A percentile compares a stretch with the other conserved stretches of the same genome.
These are phyloP conservation scores for Andrena fulva DNA, from an alignment of 2,888 invertebrate species.

Conservation along the genomic window DNA sequence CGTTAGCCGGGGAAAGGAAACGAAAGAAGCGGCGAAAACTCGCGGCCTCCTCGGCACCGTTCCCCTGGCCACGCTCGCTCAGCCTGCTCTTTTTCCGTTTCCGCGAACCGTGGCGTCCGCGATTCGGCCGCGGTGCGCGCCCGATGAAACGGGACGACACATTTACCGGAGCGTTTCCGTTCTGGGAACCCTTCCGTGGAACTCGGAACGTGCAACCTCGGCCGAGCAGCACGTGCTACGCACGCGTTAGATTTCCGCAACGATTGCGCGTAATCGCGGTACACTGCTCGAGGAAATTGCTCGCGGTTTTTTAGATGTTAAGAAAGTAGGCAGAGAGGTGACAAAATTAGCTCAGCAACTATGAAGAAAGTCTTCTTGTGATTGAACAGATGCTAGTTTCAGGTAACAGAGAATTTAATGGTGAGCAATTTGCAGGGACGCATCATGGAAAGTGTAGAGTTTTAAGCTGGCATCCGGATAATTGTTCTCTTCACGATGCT, in stretches of 20 bases:
- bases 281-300: not conserved
- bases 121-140: slow-evolving; percentile 23
- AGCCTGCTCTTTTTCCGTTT: slow-evolving; percentile 33
- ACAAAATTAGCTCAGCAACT: not conserved
- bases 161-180: slow-evolving; percentile 29
- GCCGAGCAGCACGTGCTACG: slow-evolving; percentile 15
- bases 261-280: slow-evolving; percentile 31
- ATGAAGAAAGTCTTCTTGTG: not conserved
- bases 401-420: too few relatives aligned
- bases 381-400: too few relatives aligned
- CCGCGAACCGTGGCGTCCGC: slow-evolving; percentile 31
- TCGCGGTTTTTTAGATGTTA: slow-evolving; percentile 12
- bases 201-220: not conserved
- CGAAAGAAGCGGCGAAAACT: slow-evolving; percentile 64
- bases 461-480: too few relatives aligned
- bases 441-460: too few relatives aligned
- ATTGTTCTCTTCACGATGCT: too few relatives aligned
- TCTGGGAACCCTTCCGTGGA: slow-evolving; percentile 10
- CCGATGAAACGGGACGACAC: slow-evolving; percentile 43
- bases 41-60: slow-evolving; percentile 12
- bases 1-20: slow-evolving; percentile 70
- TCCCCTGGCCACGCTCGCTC: not conserved
- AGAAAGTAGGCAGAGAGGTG: not conserved
- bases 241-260: slow-evolving; percentile 24
- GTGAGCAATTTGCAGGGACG: too few relatives aligned